A percentile compares a stretch with the other conserved stretches of the same genome.
Evolutionary conservation across 2,888 invertebrate genomes (phyloP).

Genomic region (Mycalesis mineus): DNA sequence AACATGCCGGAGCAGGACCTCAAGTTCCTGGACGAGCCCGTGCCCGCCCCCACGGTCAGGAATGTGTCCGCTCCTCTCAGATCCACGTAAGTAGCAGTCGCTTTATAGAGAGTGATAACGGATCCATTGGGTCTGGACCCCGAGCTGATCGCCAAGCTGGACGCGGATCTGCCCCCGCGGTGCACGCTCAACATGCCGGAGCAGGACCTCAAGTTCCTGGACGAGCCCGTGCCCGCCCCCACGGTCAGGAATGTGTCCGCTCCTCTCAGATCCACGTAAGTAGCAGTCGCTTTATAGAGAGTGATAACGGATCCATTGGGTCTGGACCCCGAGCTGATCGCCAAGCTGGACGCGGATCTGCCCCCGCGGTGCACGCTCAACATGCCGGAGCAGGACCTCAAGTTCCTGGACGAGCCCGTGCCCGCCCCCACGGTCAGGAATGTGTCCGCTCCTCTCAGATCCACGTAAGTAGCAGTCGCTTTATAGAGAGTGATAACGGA

Average conservation of each 20-base stretch:
- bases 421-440: slow-evolving; percentile 45
- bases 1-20: slow-evolving; percentile 65
- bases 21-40: slow-evolving; percentile 72
- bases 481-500: slow-evolving; percentile 80
- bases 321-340: slow-evolving; percentile 85
- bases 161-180: slow-evolving; percentile 67
- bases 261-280: slow-evolving; percentile 45
- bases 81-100: slow-evolving; percentile 38
- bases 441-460: slow-evolving; percentile 34
- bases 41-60: slow-evolving; percentile 48
- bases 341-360: slow-evolving; percentile 80
- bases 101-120: slow-evolving; percentile 64
- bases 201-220: slow-evolving; percentile 71
- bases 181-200: slow-evolving; percentile 54
- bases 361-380: slow-evolving; percentile 49
- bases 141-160: slow-evolving; percentile 83
- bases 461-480: slow-evolving; percentile 49
- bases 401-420: slow-evolving; percentile 72
- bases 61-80: slow-evolving; percentile 34
- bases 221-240: slow-evolving; percentile 63
- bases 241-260: slow-evolving; percentile 33
- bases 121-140: slow-evolving; percentile 90
- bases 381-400: slow-evolving; percentile 66
- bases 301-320: slow-evolving; percentile 85
- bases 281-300: slow-evolving; percentile 28